Percentiles rank a stretch among this genome's conserved stretches.
Evolutionary conservation across 2,797 vertebrate genomes (phyloP).

Genomic region (Amphiprion clarkii): DNA sequence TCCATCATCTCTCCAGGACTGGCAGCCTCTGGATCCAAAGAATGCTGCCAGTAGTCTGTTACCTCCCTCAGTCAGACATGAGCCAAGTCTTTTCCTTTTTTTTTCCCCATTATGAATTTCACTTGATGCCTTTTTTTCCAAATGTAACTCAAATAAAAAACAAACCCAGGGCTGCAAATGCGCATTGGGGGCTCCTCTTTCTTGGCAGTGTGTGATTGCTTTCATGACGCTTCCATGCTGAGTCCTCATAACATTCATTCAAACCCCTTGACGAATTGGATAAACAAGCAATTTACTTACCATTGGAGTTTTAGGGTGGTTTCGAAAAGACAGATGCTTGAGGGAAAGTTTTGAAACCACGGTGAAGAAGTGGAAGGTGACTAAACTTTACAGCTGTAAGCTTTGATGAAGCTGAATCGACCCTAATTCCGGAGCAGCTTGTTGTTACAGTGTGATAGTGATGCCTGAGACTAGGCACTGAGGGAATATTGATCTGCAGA

Average conservation of each 20-base stretch:
- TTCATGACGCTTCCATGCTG: slow-evolving; percentile 63
- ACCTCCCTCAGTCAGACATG: slow-evolving; percentile 40
- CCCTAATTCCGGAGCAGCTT: slow-evolving; percentile 29
- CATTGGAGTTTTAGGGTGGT: slow-evolving; percentile 12
- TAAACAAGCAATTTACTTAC: slow-evolving; percentile 68
- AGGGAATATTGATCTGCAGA: slow-evolving; percentile 3
- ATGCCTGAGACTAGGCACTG: slow-evolving; percentile 5
- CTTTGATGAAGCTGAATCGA: slow-evolving; percentile 11
- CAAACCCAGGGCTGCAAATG: slow-evolving; percentile 41
- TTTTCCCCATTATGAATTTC: slow-evolving; percentile 10
- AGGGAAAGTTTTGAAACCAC: slow-evolving; percentile 45
- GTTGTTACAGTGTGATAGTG: slow-evolving; percentile 36
- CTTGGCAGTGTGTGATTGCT: slow-evolving; percentile 57
- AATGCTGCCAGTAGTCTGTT: slow-evolving; percentile 60
- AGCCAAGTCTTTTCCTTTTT: slow-evolving; percentile 38
- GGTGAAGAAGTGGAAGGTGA: slow-evolving; percentile 12
- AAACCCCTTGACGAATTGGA: slow-evolving; percentile 65
- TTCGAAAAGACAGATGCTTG: slow-evolving; percentile 38
- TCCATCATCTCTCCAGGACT: slow-evolving; percentile 60
- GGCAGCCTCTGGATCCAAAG: slow-evolving; percentile 62
- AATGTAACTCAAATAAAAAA: slow-evolving; percentile 55
- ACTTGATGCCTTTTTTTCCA: slow-evolving; percentile 37
- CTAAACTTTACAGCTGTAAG: neutral
- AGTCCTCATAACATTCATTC: slow-evolving; percentile 53
- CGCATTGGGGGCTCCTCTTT: slow-evolving; percentile 44